Conservation (phyloP, 2,888 invertebrate species). For the Eubasilissa splendida region DNA sequence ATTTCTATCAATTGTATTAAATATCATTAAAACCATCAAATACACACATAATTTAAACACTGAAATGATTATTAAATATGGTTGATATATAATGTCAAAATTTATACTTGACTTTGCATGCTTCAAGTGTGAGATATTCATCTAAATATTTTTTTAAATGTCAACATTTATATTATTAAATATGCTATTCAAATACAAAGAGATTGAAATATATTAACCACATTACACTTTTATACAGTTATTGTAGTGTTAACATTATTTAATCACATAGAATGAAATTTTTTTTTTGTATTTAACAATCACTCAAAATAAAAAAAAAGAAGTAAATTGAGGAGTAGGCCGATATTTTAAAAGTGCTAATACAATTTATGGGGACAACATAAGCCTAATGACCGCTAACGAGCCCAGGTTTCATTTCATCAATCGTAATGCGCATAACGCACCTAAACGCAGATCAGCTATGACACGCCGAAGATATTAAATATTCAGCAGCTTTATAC, state of each 20-base stretch:
- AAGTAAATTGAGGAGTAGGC: no score
- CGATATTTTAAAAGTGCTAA: no score
- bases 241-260: background rate
- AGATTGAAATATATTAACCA: background rate
- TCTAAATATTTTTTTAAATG: background rate
- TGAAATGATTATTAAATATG: conserved; percentile 2
- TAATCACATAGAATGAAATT: background rate
- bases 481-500: no score
- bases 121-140: background rate
- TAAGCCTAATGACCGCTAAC: no score
- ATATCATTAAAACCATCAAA: background rate
- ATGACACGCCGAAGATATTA: no score
- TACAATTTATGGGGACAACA: no score
- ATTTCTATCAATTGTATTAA: background rate
- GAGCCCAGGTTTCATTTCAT: no score
- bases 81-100: background rate
- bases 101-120: background rate
- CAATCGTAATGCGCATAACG: no score
- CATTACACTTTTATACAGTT: background rate
- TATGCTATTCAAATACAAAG: background rate
- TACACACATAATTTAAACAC: conserved; percentile 6
- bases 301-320: no score
- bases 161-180: background rate
- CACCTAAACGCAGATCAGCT: no score
- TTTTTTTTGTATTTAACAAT: no score